phyloP scores from a whole-genome alignment of 1,140 invertebrate species.

The Cherax destructor region DNA sequence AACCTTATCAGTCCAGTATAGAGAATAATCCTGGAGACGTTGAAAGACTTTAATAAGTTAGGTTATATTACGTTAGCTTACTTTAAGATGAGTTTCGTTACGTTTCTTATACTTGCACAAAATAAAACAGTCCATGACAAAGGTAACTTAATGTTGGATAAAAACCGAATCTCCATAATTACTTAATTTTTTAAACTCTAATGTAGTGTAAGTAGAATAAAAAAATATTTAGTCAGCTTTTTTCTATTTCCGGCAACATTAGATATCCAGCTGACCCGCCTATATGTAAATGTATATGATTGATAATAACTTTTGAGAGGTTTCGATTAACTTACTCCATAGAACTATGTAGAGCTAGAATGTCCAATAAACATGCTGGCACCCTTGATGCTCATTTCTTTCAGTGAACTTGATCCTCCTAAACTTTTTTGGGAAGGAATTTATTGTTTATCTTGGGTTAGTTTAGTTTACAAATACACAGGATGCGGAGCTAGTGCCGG shows the following conservation, averaged over 20 bases:
- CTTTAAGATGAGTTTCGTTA: too few species aligned
- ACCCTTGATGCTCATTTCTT: not conserved
- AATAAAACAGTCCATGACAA: too few species aligned
- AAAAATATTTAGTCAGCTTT: not conserved
- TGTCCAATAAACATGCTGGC: too few species aligned
- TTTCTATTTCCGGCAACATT: conserved; percentile 48
- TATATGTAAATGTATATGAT: conserved; percentile 12
- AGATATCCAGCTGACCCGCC: conserved; percentile 60
- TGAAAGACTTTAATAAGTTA: too few species aligned
- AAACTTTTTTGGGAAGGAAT: not conserved
- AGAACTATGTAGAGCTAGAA: not conserved
- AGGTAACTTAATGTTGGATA: too few species aligned
- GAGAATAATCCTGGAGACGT: too few species aligned
- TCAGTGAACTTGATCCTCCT: conserved; percentile 1
- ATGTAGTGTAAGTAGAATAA: too few species aligned
- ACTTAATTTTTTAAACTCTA: too few species aligned
- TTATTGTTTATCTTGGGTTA: conserved; percentile 52
- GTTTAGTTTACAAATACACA: conserved; percentile 53
- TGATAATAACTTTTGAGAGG: not conserved
- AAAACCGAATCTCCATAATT: too few species aligned
- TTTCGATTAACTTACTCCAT: not conserved
- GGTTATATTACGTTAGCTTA: too few species aligned
- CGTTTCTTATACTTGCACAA: too few species aligned
- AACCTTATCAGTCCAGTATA: too few species aligned
- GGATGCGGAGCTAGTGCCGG: conserved; percentile 36